Percentiles rank a stretch among this genome's conserved stretches.
Evolutionary conservation across 2,888 invertebrate genomes (phyloP).

Genomic region (Patella pellucida): DNA sequence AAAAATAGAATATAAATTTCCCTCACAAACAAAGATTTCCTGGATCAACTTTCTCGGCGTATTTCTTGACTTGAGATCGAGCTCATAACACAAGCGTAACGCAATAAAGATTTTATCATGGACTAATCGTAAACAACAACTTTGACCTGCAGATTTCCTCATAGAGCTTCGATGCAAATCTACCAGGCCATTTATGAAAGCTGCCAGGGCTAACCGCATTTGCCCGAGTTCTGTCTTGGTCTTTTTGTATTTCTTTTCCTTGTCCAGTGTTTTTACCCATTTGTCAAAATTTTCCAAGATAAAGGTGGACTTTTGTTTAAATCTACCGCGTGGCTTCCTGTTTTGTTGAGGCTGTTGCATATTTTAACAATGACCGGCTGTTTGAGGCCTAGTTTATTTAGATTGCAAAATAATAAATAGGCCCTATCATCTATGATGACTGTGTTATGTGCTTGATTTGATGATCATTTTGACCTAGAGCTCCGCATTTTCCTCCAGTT

Average conservation of each 20-base stretch:
- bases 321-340: no score
- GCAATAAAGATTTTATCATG: not conserved
- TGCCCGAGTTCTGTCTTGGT: not conserved
- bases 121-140: not conserved
- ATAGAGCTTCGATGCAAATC: not conserved
- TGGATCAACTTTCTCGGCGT: not conserved
- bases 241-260: not conserved
- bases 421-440: no score
- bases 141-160: not conserved
- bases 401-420: no score
- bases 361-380: no score
- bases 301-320: no score
- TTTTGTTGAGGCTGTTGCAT: no score
- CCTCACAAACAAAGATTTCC: conserved; percentile 1
- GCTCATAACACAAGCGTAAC: not conserved
- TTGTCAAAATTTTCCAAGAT: not conserved
- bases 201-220: not conserved
- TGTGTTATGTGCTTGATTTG: no score
- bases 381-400: no score
- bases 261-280: not conserved
- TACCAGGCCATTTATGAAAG: not conserved
- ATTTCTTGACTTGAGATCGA: not conserved
- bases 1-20: conserved; percentile 5
- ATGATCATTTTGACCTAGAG: no score
- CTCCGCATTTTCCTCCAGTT: no score